Evolutionary conservation across 2,797 vertebrate species (phyloP), one percentile per base, ranked within the genome.

Genomic region (Malacoraja senta): DNA sequence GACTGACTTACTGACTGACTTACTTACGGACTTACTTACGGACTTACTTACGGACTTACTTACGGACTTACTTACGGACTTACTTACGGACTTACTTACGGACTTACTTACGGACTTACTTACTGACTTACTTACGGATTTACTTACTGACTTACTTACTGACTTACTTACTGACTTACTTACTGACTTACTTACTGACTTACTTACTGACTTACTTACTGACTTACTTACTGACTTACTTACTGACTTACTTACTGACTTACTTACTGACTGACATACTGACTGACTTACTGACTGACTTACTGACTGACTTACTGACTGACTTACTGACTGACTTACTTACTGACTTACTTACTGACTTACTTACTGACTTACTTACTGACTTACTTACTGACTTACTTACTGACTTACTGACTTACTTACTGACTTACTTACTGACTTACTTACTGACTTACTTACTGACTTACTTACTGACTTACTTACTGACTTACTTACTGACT

Each of bases 321-420:
- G 38, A 91, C 4, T 8, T 38, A 91, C 1, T 32, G 86, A 91
- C 58, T 32, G 38, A 61, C 1, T 32, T 38, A 91, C 76, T 29
- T 15, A 78, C 76, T 29, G 76, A 78, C 76, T 29, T 15, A 78
- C 63, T 63, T 0, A 63, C 63, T 32, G 38, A 91, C 32, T 9
- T 38, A 91, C 26, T 32, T 38, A 90, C 86, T 38, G 86, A 90
- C 63, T n/a, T n/a, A n/a, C n/a, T n/a, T n/a, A 63, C 63, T 63
- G 63, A 63, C 63, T 63, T 4, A 63, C 35, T 38, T 38, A 90
- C 84, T 35, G 84, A 90, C 9, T 35, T 8, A 90, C 84, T 29
- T 38, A 90, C 86, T 38, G 86, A 90, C 86, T 38, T 38, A 90
- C 12, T 35, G 84, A 90, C 9, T 35, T 8, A 90, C 84, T n/a